Base-by-base conservation (phyloP, 2,113 vertebrate species). In the Gymnogyps californianus region DNA sequence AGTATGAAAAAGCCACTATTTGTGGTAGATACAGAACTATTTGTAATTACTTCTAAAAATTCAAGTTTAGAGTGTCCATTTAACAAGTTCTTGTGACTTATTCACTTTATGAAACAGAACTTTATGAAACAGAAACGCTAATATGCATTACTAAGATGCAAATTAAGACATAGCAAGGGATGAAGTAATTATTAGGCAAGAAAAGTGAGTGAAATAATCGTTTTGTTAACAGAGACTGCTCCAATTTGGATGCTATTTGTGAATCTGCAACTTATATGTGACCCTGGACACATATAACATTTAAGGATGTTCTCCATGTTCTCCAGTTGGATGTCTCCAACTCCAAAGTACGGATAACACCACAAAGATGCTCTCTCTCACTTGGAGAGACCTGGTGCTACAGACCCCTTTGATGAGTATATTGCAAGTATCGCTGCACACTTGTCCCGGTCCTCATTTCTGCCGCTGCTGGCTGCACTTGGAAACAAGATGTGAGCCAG, bases 371-470 rank as follows among this genome's bases (percentile, higher is more conserved):
- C 13, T 65, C 10, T 17, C 9, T 25, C 19, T 64, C 40, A 13
- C 28, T 46, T 34, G n/a, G 16, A 34, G 9, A 71, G 11, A 61
- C 24, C 25, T 29, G 34, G 6, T 52, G 8, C 29, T 51, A 15
- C 20, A n/a, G 52, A 12, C 6, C 2, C 18, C 3, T 40, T 42
- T 13, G 25, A 11, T 22, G 29, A 80, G 8, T 9, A 7, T 24
- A 11, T 17, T 62, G 31, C 32, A 52, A 62, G 11, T 14, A 13
- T 29, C 2, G 0, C 46, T 16, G 26, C 6, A 6, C 1, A 2
- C 20, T 42, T 72, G 20, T 40, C 28, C 24, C 31, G 11, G 19
- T 61, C 34, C 16, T 61, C 15, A 8, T 61, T 40, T 32, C 54
- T 42, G n/a, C 22, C 40, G 58, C 44, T 59, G 19, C 42, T 44